Base-by-base conservation (phyloP, 2,888 invertebrate species). In the Ganaspis brasiliensis region DNA sequence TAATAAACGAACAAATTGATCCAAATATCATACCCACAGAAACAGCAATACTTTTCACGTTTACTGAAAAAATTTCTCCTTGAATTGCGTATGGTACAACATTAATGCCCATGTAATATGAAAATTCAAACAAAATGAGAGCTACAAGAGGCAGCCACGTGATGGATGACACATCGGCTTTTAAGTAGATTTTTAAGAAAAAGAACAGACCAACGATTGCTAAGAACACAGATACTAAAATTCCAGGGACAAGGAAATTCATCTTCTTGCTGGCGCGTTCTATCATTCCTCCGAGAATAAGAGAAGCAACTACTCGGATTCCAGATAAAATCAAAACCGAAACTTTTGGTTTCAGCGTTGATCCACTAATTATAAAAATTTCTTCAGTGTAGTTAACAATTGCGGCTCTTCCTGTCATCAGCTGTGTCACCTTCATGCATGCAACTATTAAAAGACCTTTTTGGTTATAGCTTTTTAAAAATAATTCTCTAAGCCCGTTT, bases 21-120 rank as follows among this genome's bases (percentile, higher is more conserved):
- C 93, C 94, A 81, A 93, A 93, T 86, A 94, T 93, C 76, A 94
- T 94, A 74, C 94, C 94, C 8, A 94, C 92, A 80, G 94, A 94
- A 35, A 94, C 94, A 0, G 95, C 95, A 78, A 94, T 92, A 0
- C 95, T 94, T 85, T 95, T 93, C 26, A 94, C 94, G 82, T 94
- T 92, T n/a, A n/a, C n/a, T n/a, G n/a, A n/a, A n/a, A n/a, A n/a
- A n/a, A n/a, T n/a, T n/a, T n/a, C n/a, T n/a, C 94, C 94, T 56
- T 94, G 93, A 70, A 94, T 93, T 52, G 94, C 93, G 86, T 94
- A 94, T 26, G 94, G 94, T 82, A 94, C 92, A 2, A 94, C 94
- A 0, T 94, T 94, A 87, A 94, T 92, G 19, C 94, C 94, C 86
- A 94, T 92, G 2, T 94, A 93, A 77, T 94, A 94, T 49, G 93